Base-by-base conservation (phyloP, 2,797 vertebrate species). In the Gymnoscopelus microlampas region DNA sequence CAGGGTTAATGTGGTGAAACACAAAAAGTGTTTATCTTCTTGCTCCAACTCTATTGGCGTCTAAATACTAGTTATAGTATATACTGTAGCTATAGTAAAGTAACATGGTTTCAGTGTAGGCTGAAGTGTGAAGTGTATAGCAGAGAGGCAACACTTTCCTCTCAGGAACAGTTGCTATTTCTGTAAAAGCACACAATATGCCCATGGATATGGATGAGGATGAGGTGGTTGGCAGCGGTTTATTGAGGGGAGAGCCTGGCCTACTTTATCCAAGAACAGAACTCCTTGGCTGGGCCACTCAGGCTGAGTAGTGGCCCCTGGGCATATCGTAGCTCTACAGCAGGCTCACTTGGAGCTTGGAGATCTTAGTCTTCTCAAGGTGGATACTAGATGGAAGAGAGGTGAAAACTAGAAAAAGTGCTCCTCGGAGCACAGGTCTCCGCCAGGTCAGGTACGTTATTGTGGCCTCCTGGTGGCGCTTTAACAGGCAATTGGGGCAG, bases 181-280 rank as follows among this genome's bases (percentile, higher is more conserved):
- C 63, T 61, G 74, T 78, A 7, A 65, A 73, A 80, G 74, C 73
- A 74, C 74, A 62, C 63, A 60, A 71, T 79, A 72, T 74, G 76
- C 70, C 53, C 73, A 65, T 82, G 74, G 77, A 82, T 80, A 72
- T 86, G 77, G 70, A 87, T 79, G 85, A 88, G 71, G 69, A 87
- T 79, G 85, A 88, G 71, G 69, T 82, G 75, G 84, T 83, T 70
- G 70, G 66, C 77, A 65, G 59, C 60, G 19, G 60, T 70, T 71
- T 78, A 66, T 26, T 9, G 60, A 48, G 72, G 50, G 71, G 64
- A 70, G 59, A 51, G 62, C 69, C 35, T 62, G 69, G 61, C 66
- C 78, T 68, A 70, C 77, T 76, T 82, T 49, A 79, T 76, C 59
- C 56, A 47, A 67, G 35, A 79, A 59, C 23, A 32, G 70, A 81